phyloP scores from a whole-genome alignment of 2,888 invertebrate species.

The Amorpha juglandis region DNA sequence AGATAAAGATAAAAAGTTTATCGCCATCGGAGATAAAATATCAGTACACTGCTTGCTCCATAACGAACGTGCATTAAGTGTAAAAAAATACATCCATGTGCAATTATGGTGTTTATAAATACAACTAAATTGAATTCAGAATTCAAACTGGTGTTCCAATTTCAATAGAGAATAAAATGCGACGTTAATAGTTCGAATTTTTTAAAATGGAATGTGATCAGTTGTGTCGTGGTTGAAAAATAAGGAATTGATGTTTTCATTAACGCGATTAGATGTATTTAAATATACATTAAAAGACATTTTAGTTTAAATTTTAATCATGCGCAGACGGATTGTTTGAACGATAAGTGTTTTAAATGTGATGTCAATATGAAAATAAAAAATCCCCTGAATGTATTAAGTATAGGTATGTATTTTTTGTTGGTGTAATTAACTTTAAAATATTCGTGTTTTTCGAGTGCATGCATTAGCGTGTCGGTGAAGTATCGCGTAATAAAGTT shows the following conservation, averaged over 20 bases:
- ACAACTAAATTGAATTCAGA: constrained; percentile 10
- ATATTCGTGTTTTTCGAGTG: background rate
- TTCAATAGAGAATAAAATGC: background rate
- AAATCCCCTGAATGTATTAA: constrained; percentile 34
- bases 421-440: background rate
- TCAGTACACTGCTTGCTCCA: constrained; percentile 9
- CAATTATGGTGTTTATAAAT: background rate
- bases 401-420: constrained; percentile 31
- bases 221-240: constrained; percentile 8
- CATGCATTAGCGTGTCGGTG: background rate
- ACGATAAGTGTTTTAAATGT: constrained; percentile 4
- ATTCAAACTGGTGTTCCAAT: background rate
- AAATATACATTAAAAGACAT: constrained; percentile 12
- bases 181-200: background rate
- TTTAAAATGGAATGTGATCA: constrained; percentile 5
- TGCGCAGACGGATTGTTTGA: background rate
- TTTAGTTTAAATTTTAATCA: background rate
- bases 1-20: constrained; percentile 26
- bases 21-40: constrained; percentile 9
- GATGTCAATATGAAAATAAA: constrained; percentile 38
- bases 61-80: background rate
- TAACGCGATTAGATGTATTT: constrained; percentile 11
- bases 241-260: constrained; percentile 12
- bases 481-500: background rate
- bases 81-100: constrained; percentile 11